A percentile compares a stretch with the other conserved stretches of the same genome.
Evolutionary conservation across 2,888 invertebrate species (phyloP).

Genomic region (Rhimphoctona megacephalus): DNA sequence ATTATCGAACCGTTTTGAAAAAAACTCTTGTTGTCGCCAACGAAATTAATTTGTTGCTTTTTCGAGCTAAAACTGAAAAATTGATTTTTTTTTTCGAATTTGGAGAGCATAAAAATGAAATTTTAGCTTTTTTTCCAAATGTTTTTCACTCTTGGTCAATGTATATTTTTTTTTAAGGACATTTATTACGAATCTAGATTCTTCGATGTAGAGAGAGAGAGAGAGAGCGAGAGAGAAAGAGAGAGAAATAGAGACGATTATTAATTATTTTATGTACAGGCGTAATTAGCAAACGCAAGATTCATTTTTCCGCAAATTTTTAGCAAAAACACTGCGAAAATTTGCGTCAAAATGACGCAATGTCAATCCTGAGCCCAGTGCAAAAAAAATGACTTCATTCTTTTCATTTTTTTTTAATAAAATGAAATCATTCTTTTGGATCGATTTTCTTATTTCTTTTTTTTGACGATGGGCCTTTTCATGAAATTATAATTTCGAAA

Average conservation of each 20-base stretch:
- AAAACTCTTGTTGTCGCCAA: neutral
- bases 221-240: conserved; percentile 1
- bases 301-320: conserved; percentile 28
- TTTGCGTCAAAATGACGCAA: neutral
- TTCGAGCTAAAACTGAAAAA: neutral
- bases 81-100: neutral
- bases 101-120: neutral
- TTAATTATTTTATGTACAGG: conserved; percentile 56
- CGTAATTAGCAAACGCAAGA: conserved; percentile 39
- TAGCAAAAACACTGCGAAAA: neutral
- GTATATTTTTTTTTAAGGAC: neutral
- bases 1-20: neutral
- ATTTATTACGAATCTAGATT: neutral
- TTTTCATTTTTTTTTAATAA: neutral
- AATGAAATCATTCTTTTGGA: neutral
- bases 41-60: neutral
- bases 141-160: neutral
- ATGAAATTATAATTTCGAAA: neutral
- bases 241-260: conserved; percentile 34
- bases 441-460: neutral
- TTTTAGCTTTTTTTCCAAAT: neutral
- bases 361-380: neutral
- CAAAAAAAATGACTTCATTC: neutral
- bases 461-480: neutral
- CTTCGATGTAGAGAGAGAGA: conserved; percentile 4